Percentiles rank a stretch among this genome's conserved stretches.
phyloP scores from a whole-genome alignment of 2,113 vertebrate genomes.

The Labrus mixtus region DNA sequence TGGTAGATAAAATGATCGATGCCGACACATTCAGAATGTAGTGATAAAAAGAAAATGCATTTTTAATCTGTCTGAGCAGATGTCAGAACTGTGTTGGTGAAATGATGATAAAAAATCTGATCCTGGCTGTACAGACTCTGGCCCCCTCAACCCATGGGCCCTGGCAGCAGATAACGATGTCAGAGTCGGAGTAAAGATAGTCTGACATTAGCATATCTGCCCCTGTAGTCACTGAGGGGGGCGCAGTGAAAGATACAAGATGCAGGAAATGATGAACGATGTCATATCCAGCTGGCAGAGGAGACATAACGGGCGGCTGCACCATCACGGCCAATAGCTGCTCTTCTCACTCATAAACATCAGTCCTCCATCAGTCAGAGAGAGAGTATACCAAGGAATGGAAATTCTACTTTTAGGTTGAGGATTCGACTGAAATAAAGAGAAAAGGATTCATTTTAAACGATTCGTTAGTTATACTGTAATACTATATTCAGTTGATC shows the following conservation, averaged over 20 bases:
- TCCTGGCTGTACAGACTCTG: background rate
- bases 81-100: background rate
- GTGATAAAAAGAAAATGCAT: background rate
- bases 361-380: background rate
- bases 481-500: background rate
- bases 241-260: constrained; percentile 14
- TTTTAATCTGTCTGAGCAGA: constrained; percentile 17
- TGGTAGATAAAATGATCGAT: constrained; percentile 3
- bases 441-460: background rate
- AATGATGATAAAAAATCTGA: background rate
- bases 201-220: constrained; percentile 29
- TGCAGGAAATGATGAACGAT: constrained; percentile 44
- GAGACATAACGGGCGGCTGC: constrained; percentile 23
- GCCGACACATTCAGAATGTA: background rate
- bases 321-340: constrained; percentile 27
- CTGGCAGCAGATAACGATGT: constrained; percentile 16
- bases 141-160: background rate
- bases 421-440: background rate
- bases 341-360: constrained; percentile 36
- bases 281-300: constrained; percentile 29
- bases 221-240: constrained; percentile 39
- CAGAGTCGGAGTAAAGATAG: constrained; percentile 6
- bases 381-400: background rate
- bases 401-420: background rate
- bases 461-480: background rate